These are phyloP conservation scores for Thymelicus lineola DNA, from an alignment of 2,888 invertebrate species.

Conservation along the genomic window DNA sequence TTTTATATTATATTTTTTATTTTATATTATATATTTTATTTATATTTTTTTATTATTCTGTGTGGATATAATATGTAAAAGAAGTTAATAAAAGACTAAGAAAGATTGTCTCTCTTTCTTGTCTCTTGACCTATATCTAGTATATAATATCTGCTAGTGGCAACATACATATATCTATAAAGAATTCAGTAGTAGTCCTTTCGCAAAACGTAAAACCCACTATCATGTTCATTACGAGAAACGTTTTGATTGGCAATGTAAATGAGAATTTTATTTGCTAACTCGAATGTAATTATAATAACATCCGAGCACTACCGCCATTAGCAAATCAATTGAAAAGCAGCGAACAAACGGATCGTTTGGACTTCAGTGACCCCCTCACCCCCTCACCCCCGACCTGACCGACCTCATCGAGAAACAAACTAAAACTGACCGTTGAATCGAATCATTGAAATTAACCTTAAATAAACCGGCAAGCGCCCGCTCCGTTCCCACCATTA, in stretches of 20 bases:
- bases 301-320: slow-evolving; percentile 25
- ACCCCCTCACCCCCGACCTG: neutral
- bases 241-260: slow-evolving; percentile 19
- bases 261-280: slow-evolving; percentile 25
- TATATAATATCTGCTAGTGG: too few relatives aligned
- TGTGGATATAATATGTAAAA: too few relatives aligned
- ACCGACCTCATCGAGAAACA: slow-evolving; percentile 40
- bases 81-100: too few relatives aligned
- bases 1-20: too few relatives aligned
- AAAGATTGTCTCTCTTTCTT: too few relatives aligned
- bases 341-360: slow-evolving; percentile 32
- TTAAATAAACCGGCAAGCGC: slow-evolving; percentile 70
- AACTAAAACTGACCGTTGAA: slow-evolving; percentile 65
- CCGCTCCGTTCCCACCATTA: slow-evolving; percentile 67
- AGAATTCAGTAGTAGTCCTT: neutral
- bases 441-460: slow-evolving; percentile 66
- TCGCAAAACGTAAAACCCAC: neutral
- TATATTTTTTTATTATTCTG: too few relatives aligned
- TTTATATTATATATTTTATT: too few relatives aligned
- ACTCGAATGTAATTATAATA: slow-evolving; percentile 31
- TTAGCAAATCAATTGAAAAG: slow-evolving; percentile 38
- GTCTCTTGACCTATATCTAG: too few relatives aligned
- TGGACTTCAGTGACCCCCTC: slow-evolving; percentile 42
- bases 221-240: neutral
- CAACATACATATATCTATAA: neutral